Conservation (phyloP, 2,113 vertebrate species). For the Enhydra lutris region DNA sequence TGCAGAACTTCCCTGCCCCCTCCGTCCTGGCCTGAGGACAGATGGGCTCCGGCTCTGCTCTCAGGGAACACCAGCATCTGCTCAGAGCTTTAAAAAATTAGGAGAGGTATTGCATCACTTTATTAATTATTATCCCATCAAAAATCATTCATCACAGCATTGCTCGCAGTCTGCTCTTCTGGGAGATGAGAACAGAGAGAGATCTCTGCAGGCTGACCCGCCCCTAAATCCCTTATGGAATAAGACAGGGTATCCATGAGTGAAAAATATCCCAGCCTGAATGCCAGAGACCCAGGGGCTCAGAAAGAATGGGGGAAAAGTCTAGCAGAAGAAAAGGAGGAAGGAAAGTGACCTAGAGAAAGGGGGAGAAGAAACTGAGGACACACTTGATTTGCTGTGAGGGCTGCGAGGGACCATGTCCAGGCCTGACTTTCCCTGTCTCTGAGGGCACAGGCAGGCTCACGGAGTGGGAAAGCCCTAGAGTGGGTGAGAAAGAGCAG, state of each 20-base stretch:
- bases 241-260: background rate
- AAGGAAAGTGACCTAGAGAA: background rate
- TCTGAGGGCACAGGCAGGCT: background rate
- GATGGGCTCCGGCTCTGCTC: constrained; percentile 33
- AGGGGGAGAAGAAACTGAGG: background rate
- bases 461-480: too few species aligned
- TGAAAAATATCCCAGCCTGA: background rate
- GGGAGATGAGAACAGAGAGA: constrained; percentile 31
- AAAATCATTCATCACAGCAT: constrained; percentile 47
- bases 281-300: constrained; percentile 17
- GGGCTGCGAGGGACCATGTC: background rate
- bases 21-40: background rate
- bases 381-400: background rate
- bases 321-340: background rate
- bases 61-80: constrained; percentile 62
- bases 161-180: background rate
- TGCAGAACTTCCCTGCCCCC: background rate
- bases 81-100: constrained; percentile 66
- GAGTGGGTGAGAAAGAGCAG: too few species aligned
- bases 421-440: accelerated
- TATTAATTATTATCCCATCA: constrained; percentile 52
- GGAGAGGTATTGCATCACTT: constrained; percentile 39
- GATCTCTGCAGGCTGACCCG: background rate
- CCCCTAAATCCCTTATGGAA: background rate
- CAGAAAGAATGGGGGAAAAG: background rate